Evolutionary conservation across 2,797 vertebrate species (phyloP).

Genomic region (Apogon hyalosoma): DNA sequence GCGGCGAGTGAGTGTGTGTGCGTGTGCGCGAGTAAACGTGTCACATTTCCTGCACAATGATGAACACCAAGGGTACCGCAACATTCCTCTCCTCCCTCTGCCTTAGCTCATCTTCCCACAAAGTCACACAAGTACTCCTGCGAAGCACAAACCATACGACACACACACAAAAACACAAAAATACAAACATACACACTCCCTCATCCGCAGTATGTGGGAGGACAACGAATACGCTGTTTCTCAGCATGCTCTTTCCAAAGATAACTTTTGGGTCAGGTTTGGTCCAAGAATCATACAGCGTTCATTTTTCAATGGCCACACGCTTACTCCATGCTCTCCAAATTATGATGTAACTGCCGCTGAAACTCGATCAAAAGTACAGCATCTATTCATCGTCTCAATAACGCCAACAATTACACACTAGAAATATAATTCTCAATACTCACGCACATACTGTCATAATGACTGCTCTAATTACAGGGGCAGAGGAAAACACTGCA

Average conservation of each 20-base stretch:
- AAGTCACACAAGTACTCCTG: slow-evolving; percentile 56
- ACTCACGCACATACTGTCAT: slow-evolving; percentile 76
- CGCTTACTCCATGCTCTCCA: slow-evolving; percentile 41
- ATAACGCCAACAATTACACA: slow-evolving; percentile 72
- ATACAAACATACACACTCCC: slow-evolving; percentile 5
- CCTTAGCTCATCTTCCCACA: slow-evolving; percentile 76
- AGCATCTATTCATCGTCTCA: slow-evolving; percentile 64
- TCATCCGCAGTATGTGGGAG: slow-evolving; percentile 52
- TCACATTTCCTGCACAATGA: slow-evolving; percentile 71
- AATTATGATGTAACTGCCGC: slow-evolving; percentile 71
- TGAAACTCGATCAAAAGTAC: slow-evolving; percentile 49
- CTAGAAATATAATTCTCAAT: slow-evolving; percentile 72
- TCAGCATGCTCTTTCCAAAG: slow-evolving; percentile 62
- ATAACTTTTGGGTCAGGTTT: slow-evolving; percentile 62
- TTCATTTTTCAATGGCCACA: slow-evolving; percentile 65
- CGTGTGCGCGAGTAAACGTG: slow-evolving; percentile 49
- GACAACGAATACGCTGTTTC: slow-evolving; percentile 51
- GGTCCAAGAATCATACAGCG: slow-evolving; percentile 70
- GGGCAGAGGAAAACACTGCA: slow-evolving; percentile 45
- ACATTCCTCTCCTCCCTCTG: slow-evolving; percentile 75
- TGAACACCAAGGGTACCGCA: slow-evolving; percentile 71
- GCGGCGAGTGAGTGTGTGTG: slow-evolving; percentile 23
- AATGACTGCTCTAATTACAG: slow-evolving; percentile 68
- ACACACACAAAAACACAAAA: slow-evolving; percentile 15
- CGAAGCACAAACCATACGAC: slow-evolving; percentile 35